Evolutionary conservation across 2,888 invertebrate genomes (phyloP).

Genomic region (Cryptophagus acutangulus): DNA sequence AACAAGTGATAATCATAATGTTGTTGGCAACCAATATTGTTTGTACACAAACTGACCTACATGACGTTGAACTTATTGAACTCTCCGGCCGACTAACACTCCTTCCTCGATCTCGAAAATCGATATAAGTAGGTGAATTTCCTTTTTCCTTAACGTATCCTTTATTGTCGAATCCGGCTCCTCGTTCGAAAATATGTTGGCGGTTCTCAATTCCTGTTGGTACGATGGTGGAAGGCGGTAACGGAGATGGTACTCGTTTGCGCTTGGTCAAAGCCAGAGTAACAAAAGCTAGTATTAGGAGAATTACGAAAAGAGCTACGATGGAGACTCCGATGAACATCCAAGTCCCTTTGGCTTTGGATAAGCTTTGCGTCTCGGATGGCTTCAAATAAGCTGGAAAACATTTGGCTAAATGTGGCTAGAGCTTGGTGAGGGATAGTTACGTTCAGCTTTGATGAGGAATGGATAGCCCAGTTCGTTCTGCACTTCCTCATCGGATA

Average conservation of each 20-base stretch:
- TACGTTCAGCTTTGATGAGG: conserved; percentile 81
- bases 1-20: neutral
- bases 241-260: no score
- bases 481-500: conserved; percentile 71
- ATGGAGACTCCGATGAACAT: conserved; percentile 60
- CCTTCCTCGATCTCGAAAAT: conserved; percentile 36
- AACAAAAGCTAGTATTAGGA: conserved; percentile 53
- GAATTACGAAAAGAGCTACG: conserved; percentile 55
- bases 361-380: conserved; percentile 57
- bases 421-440: conserved; percentile 30
- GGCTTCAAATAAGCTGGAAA: conserved; percentile 64
- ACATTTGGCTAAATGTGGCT: conserved; percentile 1
- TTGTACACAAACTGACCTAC: conserved; percentile 32
- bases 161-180: conserved; percentile 38
- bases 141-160: conserved; percentile 42
- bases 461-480: conserved; percentile 70
- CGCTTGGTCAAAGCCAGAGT: conserved; percentile 52
- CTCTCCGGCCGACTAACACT: conserved; percentile 33
- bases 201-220: conserved; percentile 37
- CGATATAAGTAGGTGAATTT: conserved; percentile 44
- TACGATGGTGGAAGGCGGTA: no score
- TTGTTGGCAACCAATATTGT: neutral
- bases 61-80: conserved; percentile 34
- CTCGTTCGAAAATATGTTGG: conserved; percentile 41
- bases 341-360: conserved; percentile 56